These are phyloP conservation scores for Trichogramma dendrolimi DNA, from an alignment of 2,888 invertebrate species.

Conservation along the genomic window DNA sequence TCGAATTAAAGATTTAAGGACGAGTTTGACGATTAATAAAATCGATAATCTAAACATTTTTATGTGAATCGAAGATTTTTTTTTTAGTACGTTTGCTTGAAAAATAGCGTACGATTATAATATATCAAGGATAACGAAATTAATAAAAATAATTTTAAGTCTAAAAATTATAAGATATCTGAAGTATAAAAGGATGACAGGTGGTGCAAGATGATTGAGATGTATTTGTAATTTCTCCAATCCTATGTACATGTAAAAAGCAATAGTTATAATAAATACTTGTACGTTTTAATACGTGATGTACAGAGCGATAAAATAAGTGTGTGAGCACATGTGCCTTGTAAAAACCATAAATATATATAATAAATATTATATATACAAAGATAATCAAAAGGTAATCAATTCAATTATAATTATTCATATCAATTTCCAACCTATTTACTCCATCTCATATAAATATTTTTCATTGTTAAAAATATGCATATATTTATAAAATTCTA, in stretches of 20 bases:
- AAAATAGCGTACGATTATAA: too few species aligned
- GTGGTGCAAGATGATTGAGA: background rate
- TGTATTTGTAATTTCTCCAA: constrained; percentile 41
- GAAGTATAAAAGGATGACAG: constrained; percentile 12
- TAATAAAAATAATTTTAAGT: too few species aligned
- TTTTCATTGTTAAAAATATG: too few species aligned
- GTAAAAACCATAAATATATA: constrained; percentile 48
- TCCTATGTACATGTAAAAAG: constrained; percentile 41
- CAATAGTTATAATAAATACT: constrained; percentile 37
- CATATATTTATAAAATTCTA: too few species aligned
- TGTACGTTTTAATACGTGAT: constrained; percentile 31
- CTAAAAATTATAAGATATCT: constrained; percentile 1
- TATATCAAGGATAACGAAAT: too few species aligned
- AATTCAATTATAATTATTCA: background rate
- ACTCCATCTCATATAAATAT: too few species aligned
- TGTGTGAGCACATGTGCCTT: constrained; percentile 53
- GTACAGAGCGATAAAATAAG: constrained; percentile 40
- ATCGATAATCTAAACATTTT: too few species aligned
- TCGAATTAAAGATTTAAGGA: too few species aligned
- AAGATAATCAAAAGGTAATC: constrained; percentile 15
- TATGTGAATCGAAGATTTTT: too few species aligned
- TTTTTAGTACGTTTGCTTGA: too few species aligned
- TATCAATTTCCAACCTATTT: too few species aligned
- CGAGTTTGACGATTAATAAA: too few species aligned
- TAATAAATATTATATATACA: constrained; percentile 38